Evolutionary conservation across 1,140 invertebrate genomes (phyloP).

Genomic region (Ephestia elutella): DNA sequence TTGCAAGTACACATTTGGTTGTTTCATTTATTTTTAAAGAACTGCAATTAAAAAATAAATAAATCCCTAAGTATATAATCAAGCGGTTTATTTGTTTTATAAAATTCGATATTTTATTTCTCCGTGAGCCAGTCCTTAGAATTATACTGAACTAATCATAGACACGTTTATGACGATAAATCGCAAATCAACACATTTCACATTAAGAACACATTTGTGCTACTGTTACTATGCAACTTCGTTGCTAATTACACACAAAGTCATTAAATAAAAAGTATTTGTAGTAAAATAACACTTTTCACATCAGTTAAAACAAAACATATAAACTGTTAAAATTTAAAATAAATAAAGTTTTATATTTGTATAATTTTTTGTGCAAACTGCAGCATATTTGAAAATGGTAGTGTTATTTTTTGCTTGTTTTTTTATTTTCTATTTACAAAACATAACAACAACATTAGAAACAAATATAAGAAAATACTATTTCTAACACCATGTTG

Average conservation of each 20-base stretch:
- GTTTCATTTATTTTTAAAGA: too few relatives aligned
- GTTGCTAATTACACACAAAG: too few relatives aligned
- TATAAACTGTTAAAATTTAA: not conserved
- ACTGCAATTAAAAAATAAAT: too few relatives aligned
- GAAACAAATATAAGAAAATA: not conserved
- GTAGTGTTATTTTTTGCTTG: not conserved
- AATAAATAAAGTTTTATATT: not conserved
- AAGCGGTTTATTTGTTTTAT: too few relatives aligned
- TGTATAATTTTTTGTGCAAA: not conserved
- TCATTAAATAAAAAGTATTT: not conserved
- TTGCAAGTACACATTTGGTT: too few relatives aligned
- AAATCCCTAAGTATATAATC: too few relatives aligned
- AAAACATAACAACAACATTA: conserved; percentile 3
- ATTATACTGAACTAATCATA: too few relatives aligned
- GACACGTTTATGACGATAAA: too few relatives aligned
- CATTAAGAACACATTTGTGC: not conserved
- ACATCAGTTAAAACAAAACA: not conserved
- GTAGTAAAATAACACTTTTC: not conserved
- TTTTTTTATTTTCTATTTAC: conserved; percentile 6
- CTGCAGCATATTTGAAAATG: not conserved
- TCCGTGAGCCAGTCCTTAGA: too few relatives aligned
- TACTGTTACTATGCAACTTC: not conserved
- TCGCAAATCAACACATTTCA: too few relatives aligned
- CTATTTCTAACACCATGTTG: not conserved
- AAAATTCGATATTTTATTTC: too few relatives aligned